Conservation (phyloP, 2,888 invertebrate genomes). For the Mythimna lalbum region DNA sequence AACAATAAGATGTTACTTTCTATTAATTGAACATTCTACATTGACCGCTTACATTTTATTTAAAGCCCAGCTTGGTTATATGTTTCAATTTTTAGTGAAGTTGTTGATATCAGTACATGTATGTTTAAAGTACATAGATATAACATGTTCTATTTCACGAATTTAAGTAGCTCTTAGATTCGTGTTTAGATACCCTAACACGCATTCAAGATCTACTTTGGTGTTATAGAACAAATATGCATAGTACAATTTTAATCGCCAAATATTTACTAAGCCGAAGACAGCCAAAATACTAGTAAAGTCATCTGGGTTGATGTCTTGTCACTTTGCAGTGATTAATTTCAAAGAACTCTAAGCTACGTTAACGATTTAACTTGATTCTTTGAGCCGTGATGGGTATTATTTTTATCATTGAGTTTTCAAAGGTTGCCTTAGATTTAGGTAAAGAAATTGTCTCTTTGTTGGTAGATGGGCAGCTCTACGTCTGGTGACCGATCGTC, state of each 20-base stretch:
- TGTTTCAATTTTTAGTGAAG: conserved; percentile 30
- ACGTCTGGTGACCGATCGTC: conserved; percentile 94
- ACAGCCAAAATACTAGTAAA: conserved; percentile 36
- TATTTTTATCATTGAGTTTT: neutral
- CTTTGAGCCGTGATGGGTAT: neutral
- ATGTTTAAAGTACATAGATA: neutral
- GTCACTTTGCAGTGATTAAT: conserved; percentile 27
- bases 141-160: neutral
- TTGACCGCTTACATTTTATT: conserved; percentile 62
- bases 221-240: too few species aligned
- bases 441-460: conserved; percentile 95
- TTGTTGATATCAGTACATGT: conserved; percentile 19
- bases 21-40: conserved; percentile 74
- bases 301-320: conserved; percentile 1
- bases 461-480: conserved; percentile 95
- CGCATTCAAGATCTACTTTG: too few species aligned
- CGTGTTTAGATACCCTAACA: too few species aligned
- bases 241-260: conserved; percentile 2
- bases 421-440: conserved; percentile 70
- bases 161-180: too few species aligned
- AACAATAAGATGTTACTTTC: conserved; percentile 39
- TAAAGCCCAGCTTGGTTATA: conserved; percentile 70
- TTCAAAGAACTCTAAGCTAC: conserved; percentile 1
- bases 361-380: neutral
- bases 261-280: conserved; percentile 27